Percentiles rank a stretch among this genome's conserved stretches.
phyloP scores from a whole-genome alignment of 2,888 invertebrate genomes.

The Muscina levida region DNA sequence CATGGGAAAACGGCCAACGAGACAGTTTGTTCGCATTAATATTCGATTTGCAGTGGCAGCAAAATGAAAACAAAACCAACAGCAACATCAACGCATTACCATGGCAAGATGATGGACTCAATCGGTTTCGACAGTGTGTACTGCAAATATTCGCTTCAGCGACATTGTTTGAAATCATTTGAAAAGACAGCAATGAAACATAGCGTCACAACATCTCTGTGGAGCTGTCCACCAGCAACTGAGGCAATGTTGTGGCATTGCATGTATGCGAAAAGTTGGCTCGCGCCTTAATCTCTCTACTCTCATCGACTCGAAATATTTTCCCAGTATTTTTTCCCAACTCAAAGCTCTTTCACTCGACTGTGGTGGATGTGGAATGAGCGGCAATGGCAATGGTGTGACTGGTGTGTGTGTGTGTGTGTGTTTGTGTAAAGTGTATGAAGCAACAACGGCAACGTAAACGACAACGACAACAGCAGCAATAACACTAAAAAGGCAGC shows the following conservation, averaged over 20 bases:
- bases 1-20: no score
- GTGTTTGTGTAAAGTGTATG: neutral
- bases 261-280: neutral
- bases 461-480: neutral
- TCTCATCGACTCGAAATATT: neutral
- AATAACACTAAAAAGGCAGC: neutral
- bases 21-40: no score
- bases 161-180: no score
- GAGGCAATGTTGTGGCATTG: neutral
- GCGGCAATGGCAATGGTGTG: constrained; percentile 2
- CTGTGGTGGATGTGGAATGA: no score
- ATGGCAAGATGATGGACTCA: no score
- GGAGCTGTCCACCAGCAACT: neutral
- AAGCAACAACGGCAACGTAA: neutral
- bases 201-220: no score
- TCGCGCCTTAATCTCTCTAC: neutral
- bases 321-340: constrained; percentile 3
- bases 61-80: no score
- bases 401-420: neutral
- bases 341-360: constrained; percentile 7
- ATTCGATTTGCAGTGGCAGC: no score
- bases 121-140: no score
- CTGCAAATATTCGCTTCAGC: no score
- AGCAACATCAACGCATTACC: no score
- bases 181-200: no score